phyloP scores from a whole-genome alignment of 2,888 invertebrate genomes.

The Orthonevra nobilis region DNA sequence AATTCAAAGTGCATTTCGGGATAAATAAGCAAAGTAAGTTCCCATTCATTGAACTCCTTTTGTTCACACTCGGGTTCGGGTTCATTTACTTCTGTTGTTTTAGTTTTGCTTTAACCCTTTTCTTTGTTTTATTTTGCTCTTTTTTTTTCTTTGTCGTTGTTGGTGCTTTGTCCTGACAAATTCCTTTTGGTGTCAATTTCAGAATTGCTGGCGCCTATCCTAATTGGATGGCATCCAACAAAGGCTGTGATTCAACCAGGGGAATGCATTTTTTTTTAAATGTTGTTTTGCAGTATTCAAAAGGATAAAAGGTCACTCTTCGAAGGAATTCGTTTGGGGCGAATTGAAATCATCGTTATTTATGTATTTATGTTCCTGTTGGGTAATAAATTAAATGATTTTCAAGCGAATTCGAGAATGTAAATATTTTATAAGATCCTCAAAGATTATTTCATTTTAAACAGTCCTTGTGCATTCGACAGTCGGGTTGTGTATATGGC shows the following conservation, averaged over 20 bases:
- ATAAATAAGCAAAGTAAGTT: slow-evolving; percentile 27
- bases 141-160: not conserved
- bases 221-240: slow-evolving; percentile 66
- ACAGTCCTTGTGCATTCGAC: too few relatives aligned
- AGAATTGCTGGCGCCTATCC: slow-evolving; percentile 65
- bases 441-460: too few relatives aligned
- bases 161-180: not conserved
- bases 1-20: slow-evolving; percentile 48
- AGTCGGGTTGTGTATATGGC: too few relatives aligned
- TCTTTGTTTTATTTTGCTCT: not conserved
- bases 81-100: slow-evolving; percentile 53
- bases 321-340: too few relatives aligned
- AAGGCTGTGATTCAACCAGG: slow-evolving; percentile 53
- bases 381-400: too few relatives aligned
- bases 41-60: slow-evolving; percentile 40
- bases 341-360: too few relatives aligned
- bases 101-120: not conserved
- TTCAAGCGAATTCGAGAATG: too few relatives aligned
- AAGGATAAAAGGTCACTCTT: slow-evolving; percentile 57
- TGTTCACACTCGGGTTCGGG: slow-evolving; percentile 16
- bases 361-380: too few relatives aligned
- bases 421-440: too few relatives aligned
- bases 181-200: slow-evolving; percentile 57
- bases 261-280: slow-evolving; percentile 61
- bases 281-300: too few relatives aligned